Percentiles rank a stretch among this genome's conserved stretches.
Evolutionary conservation across 1,140 invertebrate species (phyloP).

Genomic region (Drosophila nebulosa): DNA sequence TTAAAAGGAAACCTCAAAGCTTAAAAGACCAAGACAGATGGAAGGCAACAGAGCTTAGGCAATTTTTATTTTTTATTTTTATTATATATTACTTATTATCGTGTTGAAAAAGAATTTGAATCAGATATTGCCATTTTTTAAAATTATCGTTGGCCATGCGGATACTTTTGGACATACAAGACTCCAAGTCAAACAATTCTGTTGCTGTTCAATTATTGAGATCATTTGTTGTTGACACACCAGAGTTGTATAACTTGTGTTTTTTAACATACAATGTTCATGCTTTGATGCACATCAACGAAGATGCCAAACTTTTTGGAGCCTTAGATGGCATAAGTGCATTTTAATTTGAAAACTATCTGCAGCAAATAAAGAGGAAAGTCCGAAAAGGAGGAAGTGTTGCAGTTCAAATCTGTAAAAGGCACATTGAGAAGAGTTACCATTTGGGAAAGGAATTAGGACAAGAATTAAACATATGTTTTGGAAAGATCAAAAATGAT

Average conservation of each 20-base stretch:
- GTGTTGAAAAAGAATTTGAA: conserved; percentile 22
- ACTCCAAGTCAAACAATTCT: conserved; percentile 12
- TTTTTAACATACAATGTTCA: conserved; percentile 34
- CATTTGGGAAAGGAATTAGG: not conserved
- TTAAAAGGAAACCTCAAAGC: conserved; percentile 33
- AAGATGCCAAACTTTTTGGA: conserved; percentile 33
- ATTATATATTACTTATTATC: no score
- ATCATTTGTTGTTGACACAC: conserved; percentile 22
- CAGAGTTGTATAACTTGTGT: conserved; percentile 14
- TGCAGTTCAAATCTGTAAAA: conserved; percentile 24
- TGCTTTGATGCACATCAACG: conserved; percentile 31
- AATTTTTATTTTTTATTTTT: no score
- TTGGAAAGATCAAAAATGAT: conserved; percentile 6
- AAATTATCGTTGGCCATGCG: not conserved
- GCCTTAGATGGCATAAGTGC: conserved; percentile 24
- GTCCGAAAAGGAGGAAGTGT: conserved; percentile 23
- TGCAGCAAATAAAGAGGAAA: conserved; percentile 22
- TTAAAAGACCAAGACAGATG: conserved; percentile 37
- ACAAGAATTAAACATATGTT: not conserved
- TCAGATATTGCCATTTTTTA: conserved; percentile 21
- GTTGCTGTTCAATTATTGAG: conserved; percentile 16
- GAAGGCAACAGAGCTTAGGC: conserved; percentile 42
- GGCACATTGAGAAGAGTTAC: not conserved
- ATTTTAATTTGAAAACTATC: conserved; percentile 37
- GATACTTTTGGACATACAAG: not conserved